phyloP scores from a whole-genome alignment of 2,113 vertebrate species.

The Terrapene triunguis region DNA sequence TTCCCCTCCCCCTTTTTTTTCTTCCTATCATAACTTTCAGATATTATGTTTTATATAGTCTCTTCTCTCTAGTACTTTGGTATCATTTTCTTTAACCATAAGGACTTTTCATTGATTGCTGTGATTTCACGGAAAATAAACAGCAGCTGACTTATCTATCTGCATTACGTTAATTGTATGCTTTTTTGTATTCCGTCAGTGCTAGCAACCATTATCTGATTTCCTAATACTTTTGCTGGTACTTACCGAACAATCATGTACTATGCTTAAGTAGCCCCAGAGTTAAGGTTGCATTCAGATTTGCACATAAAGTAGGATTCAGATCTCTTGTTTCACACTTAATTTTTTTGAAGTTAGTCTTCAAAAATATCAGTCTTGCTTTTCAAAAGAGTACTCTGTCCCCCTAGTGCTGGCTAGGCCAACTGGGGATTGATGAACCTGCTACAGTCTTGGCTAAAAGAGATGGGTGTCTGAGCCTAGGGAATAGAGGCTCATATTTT shows the following conservation, averaged over 20 bases:
- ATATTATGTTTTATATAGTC: background rate
- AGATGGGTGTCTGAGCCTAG: no score
- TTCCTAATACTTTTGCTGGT: background rate
- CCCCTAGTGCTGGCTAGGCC: no score
- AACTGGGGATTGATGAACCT: no score
- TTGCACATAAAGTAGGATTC: background rate
- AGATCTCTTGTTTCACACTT: background rate
- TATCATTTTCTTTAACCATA: background rate
- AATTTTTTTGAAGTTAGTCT: background rate
- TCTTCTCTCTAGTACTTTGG: conserved; percentile 13
- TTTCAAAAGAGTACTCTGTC: background rate
- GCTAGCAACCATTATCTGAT: background rate
- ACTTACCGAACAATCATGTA: background rate
- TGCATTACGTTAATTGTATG: background rate
- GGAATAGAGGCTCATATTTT: no score
- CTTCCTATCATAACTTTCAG: background rate
- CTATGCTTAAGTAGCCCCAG: background rate
- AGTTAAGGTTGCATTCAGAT: background rate
- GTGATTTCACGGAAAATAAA: background rate
- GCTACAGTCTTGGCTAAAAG: no score
- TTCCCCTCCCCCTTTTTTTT: background rate
- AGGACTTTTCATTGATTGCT: background rate
- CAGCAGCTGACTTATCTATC: background rate
- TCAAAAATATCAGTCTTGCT: background rate
- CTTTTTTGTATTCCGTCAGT: background rate